Evolutionary conservation across 2,797 vertebrate species (phyloP).

Genomic region (Menidia menidia): DNA sequence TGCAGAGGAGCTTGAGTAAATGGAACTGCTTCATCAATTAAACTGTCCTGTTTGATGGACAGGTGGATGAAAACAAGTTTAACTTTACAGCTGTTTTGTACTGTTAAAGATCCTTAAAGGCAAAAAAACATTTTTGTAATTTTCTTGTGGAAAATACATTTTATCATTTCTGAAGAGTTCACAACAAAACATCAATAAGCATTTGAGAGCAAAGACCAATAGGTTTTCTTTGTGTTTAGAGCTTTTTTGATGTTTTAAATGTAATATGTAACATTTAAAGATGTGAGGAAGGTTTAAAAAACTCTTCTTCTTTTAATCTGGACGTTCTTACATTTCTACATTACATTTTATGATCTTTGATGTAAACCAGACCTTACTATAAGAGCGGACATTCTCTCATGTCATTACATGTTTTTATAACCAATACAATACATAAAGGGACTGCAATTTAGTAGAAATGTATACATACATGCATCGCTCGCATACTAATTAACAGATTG

Average conservation of each 20-base stretch:
- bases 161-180: neutral
- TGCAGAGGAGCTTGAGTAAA: slow-evolving; percentile 51
- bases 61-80: slow-evolving; percentile 31
- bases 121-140: neutral
- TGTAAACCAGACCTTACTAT: too few species aligned
- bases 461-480: too few species aligned
- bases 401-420: too few species aligned
- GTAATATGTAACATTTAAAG: too few species aligned
- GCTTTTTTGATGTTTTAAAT: neutral
- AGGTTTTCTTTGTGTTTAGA: neutral
- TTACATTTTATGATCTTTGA: too few species aligned
- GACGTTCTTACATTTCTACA: too few species aligned
- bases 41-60: slow-evolving; percentile 62
- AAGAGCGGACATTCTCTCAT: too few species aligned
- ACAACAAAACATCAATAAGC: neutral
- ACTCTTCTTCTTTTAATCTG: too few species aligned
- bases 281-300: too few species aligned
- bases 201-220: neutral
- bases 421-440: too few species aligned
- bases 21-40: slow-evolving; percentile 65
- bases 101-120: neutral
- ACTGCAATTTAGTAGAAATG: too few species aligned
- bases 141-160: neutral
- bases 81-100: slow-evolving; percentile 8
- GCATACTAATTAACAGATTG: too few species aligned